Conservation (phyloP, 2,888 invertebrate species). For the Apamea monoglypha region DNA sequence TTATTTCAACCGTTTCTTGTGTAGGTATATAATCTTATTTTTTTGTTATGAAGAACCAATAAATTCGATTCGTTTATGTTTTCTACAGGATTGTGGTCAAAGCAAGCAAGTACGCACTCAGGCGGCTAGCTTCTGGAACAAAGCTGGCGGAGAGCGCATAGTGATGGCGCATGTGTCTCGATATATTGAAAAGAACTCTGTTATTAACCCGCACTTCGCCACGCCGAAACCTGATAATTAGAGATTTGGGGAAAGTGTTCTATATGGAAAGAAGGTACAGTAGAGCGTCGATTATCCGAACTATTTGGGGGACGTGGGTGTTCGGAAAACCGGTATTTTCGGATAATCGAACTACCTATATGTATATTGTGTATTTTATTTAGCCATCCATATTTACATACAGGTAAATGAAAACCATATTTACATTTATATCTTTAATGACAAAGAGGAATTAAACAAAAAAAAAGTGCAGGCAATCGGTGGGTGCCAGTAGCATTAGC, state of each 20-base stretch:
- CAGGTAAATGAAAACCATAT: no score
- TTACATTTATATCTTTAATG: no score
- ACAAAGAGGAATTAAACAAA: no score
- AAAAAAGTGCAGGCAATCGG: no score
- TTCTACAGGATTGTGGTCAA: conserved; percentile 83
- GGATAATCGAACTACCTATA: no score
- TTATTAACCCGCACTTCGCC: conserved; percentile 82
- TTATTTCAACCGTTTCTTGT: neutral
- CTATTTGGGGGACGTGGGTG: no score
- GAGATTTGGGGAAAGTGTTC: neutral
- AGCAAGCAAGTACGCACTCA: conserved; percentile 68
- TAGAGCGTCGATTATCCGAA: no score
- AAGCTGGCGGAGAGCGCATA: conserved; percentile 77
- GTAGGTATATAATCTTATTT: no score
- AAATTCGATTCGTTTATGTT: neutral
- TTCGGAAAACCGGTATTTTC: no score
- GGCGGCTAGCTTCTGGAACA: conserved; percentile 76
- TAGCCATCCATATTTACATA: no score
- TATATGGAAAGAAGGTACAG: neutral
- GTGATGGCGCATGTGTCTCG: conserved; percentile 75
- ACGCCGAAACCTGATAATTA: conserved; percentile 56
- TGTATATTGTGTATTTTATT: no score
- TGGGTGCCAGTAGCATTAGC: no score
- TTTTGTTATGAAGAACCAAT: neutral
- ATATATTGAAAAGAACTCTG: conserved; percentile 75